A percentile compares a stretch with the other conserved stretches of the same genome.
phyloP scores from a whole-genome alignment of 2,888 invertebrate genomes.

The Lasioglossum figueresi region DNA sequence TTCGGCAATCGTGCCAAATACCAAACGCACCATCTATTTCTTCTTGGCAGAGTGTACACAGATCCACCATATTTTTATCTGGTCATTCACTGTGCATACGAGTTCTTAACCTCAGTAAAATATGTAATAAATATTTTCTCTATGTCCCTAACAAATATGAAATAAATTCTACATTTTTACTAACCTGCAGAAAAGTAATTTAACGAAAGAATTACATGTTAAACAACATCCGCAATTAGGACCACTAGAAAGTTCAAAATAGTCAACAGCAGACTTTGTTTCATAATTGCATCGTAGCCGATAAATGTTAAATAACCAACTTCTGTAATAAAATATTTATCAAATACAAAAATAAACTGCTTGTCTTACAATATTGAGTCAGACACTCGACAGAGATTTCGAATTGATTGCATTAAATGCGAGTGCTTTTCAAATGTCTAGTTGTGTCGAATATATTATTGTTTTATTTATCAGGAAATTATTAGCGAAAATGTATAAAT shows the following conservation, averaged over 20 bases:
- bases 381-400: too few species aligned
- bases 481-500: not conserved
- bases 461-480: not conserved
- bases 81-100: slow-evolving; percentile 64
- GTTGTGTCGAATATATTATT: too few species aligned
- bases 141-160: not conserved
- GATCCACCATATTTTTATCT: slow-evolving; percentile 71
- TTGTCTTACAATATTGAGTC: too few species aligned
- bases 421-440: too few species aligned
- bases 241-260: not conserved
- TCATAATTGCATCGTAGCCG: not conserved
- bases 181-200: too few species aligned
- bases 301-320: not conserved
- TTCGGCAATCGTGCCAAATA: slow-evolving; percentile 71
- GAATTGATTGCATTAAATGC: too few species aligned
- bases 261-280: not conserved
- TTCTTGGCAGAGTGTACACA: slow-evolving; percentile 64
- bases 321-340: not conserved
- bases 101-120: not conserved
- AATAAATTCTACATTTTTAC: not conserved
- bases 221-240: not conserved
- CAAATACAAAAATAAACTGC: not conserved
- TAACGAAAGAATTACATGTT: too few species aligned
- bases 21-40: slow-evolving; percentile 69
- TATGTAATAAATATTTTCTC: not conserved